Base-by-base conservation (phyloP, 2,797 vertebrate genomes). In the Masticophis lateralis region DNA sequence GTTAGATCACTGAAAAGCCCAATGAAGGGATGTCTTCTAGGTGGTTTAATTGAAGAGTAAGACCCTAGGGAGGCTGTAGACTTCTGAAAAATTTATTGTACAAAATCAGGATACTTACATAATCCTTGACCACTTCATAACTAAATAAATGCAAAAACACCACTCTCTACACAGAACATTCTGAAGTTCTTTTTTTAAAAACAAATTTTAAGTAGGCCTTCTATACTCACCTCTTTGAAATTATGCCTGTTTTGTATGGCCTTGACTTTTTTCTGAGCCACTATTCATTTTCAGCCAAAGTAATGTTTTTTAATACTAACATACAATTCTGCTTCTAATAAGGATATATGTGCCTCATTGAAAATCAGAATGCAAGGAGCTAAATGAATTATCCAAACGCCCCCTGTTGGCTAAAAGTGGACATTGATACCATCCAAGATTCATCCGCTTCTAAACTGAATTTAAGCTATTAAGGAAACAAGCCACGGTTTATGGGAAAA, bases 381-480 rank as follows among this genome's bases (percentile, higher is more conserved):
- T n/a, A 28, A n/a, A 2, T n/a, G 27, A 43, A 56, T 25, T 94
- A 14, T 87, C 86, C 92, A 56, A 94, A 66, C 60, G 51, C 10
- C 47, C 51, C 47, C 25, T 83, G 5, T 20, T 94, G 92, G 87
- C 47, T 96, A 61, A 93, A 5, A 89, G 79, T 91, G 56, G 93
- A 28, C 79, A 92, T 28, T 27, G 90, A 11, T 93, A 10, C 63
- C 7, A 9, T 89, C 91, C 87, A 43, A 20, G 91, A 55, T 43
- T 93, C 61, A 32, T 90, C 92, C 92, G 90, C 88, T 94, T 95
- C 93, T 93, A 92, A 96, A 88, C 18, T 61, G 74, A 90, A 94
- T 69, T 93, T 94, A 95, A 95, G 94, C 92, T 86, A 93, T 56
- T 43, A 93, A 27, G 91, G 96, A 96, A 96, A 93, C 87, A 92